A percentile compares a stretch with the other conserved stretches of the same genome.
These are phyloP conservation scores for Plemyria rubiginata DNA, from an alignment of 2,888 invertebrate species.

Conservation along the genomic window DNA sequence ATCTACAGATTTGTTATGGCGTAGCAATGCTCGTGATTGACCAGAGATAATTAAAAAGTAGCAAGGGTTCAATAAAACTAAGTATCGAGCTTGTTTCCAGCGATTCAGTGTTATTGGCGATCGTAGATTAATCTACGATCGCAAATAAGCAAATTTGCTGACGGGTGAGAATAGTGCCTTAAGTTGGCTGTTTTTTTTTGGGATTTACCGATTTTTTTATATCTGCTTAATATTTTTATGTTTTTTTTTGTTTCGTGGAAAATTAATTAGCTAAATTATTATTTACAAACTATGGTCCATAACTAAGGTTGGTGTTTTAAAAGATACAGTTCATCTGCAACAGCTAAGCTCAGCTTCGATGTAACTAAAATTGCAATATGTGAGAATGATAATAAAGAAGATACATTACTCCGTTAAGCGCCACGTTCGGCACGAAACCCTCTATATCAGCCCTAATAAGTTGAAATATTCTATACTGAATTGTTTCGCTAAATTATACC, in stretches of 20 bases:
- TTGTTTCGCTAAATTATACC: conserved; percentile 32
- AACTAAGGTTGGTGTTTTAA: too few species aligned
- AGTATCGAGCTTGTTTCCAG: conserved; percentile 28
- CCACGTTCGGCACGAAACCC: conserved; percentile 81
- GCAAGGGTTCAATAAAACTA: conserved; percentile 61
- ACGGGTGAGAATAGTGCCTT: background rate
- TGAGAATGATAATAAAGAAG: conserved; percentile 67
- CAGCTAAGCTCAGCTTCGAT: conserved; percentile 1
- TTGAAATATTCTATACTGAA: conserved; percentile 59
- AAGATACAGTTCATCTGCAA: background rate
- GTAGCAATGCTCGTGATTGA: conserved; percentile 66
- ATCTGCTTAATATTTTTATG: too few species aligned
- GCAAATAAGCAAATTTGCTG: too few species aligned
- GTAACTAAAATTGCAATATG: conserved; percentile 49
- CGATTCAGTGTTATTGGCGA: conserved; percentile 5
- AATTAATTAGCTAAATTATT: background rate
- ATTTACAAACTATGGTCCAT: too few species aligned
- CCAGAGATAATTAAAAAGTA: conserved; percentile 77
- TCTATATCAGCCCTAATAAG: conserved; percentile 68
- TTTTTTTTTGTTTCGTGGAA: too few species aligned
- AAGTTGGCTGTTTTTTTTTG: too few species aligned
- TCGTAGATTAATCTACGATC: too few species aligned
- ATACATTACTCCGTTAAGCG: conserved; percentile 76
- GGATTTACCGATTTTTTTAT: too few species aligned
- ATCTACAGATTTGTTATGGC: conserved; percentile 69